These are phyloP conservation scores for Drosophila acutilabella DNA, from an alignment of 2,888 invertebrate species.

Conservation along the genomic window DNA sequence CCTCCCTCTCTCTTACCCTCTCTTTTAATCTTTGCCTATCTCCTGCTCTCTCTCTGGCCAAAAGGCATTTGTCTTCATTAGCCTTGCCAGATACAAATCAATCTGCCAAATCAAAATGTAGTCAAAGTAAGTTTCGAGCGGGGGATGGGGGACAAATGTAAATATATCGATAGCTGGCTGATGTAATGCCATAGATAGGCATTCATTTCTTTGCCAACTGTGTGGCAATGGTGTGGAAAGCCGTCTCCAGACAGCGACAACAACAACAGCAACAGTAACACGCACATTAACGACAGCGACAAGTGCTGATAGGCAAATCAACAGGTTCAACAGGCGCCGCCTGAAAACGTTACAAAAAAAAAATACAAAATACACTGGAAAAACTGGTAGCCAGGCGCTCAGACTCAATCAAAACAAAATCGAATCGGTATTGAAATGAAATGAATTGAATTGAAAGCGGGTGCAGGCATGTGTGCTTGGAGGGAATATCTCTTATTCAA, in stretches of 20 bases:
- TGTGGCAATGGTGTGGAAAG: conserved; percentile 64
- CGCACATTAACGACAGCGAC: conserved; percentile 41
- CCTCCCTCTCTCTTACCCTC: conserved; percentile 24
- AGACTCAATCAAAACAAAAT: conserved; percentile 67
- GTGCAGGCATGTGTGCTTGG: conserved; percentile 5
- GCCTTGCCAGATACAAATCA: conserved; percentile 71
- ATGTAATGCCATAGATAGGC: conserved; percentile 73
- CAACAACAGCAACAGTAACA: conserved; percentile 28
- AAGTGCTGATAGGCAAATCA: conserved; percentile 75
- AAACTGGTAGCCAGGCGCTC: conserved; percentile 68
- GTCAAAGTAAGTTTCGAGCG: conserved; percentile 4
- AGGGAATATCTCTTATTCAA: conserved; percentile 34
- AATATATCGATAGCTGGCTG: conserved; percentile 64
- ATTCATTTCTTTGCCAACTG: conserved; percentile 60
- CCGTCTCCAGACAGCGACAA: conserved; percentile 33
- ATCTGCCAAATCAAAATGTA: conserved; percentile 63
- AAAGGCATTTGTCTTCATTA: conserved; percentile 77
- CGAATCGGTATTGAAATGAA: conserved; percentile 37
- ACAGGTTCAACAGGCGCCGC: conserved; percentile 73
- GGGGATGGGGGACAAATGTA: conserved; percentile 46
- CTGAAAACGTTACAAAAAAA: conserved; percentile 10
- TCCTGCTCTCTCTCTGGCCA: conserved; percentile 23
- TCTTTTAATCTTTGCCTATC: conserved; percentile 7
- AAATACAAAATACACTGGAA: conserved; percentile 50
- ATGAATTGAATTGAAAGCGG: conserved; percentile 46